Conservation (phyloP, 2,888 invertebrate species). For the Agonum fuliginosum region DNA sequence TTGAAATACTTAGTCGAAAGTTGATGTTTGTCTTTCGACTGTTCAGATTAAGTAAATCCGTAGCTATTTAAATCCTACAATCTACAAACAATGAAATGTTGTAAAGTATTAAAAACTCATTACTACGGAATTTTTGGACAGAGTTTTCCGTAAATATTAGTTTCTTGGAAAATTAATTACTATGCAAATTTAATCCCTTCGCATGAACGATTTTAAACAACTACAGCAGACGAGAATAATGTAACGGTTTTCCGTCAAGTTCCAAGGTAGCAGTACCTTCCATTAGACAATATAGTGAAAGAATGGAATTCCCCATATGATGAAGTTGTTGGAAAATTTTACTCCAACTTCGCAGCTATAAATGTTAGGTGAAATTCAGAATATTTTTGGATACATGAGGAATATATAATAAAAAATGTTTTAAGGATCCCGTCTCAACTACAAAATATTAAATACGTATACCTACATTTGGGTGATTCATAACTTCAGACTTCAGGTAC, state of each 20-base stretch:
- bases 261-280: neutral
- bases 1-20: neutral
- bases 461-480: too few relatives aligned
- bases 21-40: neutral
- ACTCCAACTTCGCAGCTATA: too few relatives aligned
- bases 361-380: too few relatives aligned
- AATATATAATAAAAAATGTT: too few relatives aligned
- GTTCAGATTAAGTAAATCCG: neutral
- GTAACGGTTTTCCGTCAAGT: conserved; percentile 34
- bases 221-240: neutral
- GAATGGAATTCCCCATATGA: too few relatives aligned
- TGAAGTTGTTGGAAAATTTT: too few relatives aligned
- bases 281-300: neutral
- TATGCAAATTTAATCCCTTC: conserved; percentile 14
- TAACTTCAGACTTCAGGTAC: too few relatives aligned
- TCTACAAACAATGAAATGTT: neutral
- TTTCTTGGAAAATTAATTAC: conserved; percentile 42
- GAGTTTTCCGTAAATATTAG: conserved; percentile 25
- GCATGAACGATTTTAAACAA: conserved; percentile 26
- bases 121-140: conserved; percentile 6
- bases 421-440: too few relatives aligned
- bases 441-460: too few relatives aligned
- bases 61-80: conserved; percentile 6
- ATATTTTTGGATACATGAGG: too few relatives aligned
- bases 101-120: conserved; percentile 19